Evolutionary conservation across 2,113 vertebrate genomes (phyloP).

Genomic region (Pogonocichla stellata): DNA sequence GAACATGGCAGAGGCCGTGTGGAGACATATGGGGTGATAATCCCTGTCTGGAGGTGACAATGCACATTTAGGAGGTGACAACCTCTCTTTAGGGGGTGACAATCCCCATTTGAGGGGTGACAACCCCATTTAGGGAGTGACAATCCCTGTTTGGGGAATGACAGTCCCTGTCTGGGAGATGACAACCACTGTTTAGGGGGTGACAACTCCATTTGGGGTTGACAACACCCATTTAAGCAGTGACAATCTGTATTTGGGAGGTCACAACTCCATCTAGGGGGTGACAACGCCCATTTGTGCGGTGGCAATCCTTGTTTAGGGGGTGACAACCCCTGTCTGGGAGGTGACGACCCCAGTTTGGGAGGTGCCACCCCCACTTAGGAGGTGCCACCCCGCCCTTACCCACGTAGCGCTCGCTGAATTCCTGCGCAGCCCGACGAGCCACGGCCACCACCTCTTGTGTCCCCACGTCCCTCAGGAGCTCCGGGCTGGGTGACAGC

Average conservation of each 20-base stretch:
- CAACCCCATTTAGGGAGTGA: background rate
- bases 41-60: too few species aligned
- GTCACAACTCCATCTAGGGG: background rate
- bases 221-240: background rate
- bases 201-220: too few species aligned
- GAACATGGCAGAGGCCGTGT: background rate
- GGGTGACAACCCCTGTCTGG: background rate
- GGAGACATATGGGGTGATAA: background rate
- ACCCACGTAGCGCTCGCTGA: slow-evolving; percentile 81
- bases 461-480: background rate
- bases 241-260: accelerated
- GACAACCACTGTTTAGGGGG: background rate
- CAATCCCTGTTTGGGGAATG: too few species aligned
- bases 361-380: background rate
- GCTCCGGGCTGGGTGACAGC: background rate
- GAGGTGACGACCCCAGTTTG: too few species aligned
- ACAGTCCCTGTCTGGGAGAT: background rate
- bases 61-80: background rate
- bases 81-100: background rate
- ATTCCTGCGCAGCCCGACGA: slow-evolving; percentile 63
- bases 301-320: background rate
- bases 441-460: slow-evolving; percentile 10
- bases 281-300: background rate
- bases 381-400: background rate
- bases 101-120: background rate